These are phyloP conservation scores for Natrix natrix DNA, from an alignment of 2,797 vertebrate genomes.

Conservation along the genomic window DNA sequence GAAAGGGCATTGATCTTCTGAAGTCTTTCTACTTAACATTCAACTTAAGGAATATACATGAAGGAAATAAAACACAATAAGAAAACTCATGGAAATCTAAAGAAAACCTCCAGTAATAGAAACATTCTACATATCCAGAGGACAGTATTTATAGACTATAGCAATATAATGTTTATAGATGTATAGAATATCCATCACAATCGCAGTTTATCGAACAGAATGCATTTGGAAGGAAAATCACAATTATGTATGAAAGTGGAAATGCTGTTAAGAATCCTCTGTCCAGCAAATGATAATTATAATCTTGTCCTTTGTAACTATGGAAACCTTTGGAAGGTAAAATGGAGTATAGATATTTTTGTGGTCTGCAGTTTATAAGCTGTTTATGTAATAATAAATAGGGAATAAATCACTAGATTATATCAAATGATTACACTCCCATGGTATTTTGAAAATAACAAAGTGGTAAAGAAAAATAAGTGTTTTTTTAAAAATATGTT, in stretches of 20 bases:
- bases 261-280: slow-evolving; percentile 57
- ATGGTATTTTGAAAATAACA: slow-evolving; percentile 55
- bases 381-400: slow-evolving; percentile 74
- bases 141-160: neutral
- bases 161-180: neutral
- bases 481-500: slow-evolving; percentile 57
- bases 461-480: slow-evolving; percentile 52
- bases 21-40: slow-evolving; percentile 22
- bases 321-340: slow-evolving; percentile 79
- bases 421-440: slow-evolving; percentile 63
- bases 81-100: slow-evolving; percentile 2
- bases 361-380: slow-evolving; percentile 67
- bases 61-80: neutral
- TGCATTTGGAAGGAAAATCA: neutral
- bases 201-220: neutral
- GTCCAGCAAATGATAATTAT: slow-evolving; percentile 67
- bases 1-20: slow-evolving; percentile 25
- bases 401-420: slow-evolving; percentile 63
- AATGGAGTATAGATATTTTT: slow-evolving; percentile 62
- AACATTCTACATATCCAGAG: slow-evolving; percentile 4
- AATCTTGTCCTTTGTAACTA: slow-evolving; percentile 78
- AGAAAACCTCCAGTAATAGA: neutral
- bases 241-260: neutral
- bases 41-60: slow-evolving; percentile 2
- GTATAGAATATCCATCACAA: neutral